phyloP scores from a whole-genome alignment of 1,140 invertebrate genomes.

The Drosophila sproati region DNA sequence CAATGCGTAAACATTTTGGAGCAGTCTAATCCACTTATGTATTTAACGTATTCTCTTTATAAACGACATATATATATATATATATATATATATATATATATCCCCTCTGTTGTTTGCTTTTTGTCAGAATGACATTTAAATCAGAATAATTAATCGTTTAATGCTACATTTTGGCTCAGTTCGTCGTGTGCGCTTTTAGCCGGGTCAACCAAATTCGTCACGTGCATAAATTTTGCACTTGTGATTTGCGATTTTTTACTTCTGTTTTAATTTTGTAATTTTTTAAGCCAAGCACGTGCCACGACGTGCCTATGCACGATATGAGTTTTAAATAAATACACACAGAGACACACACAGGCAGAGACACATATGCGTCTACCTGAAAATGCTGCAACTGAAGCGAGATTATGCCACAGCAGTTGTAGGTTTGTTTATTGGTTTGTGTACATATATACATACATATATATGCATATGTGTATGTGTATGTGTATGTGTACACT shows the following conservation, averaged over 20 bases:
- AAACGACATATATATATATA: neutral
- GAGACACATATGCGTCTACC: neutral
- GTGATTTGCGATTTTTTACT: slow-evolving; percentile 53
- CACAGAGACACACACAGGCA: neutral
- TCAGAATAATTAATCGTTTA: slow-evolving; percentile 82
- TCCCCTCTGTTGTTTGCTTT: slow-evolving; percentile 40
- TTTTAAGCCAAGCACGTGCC: slow-evolving; percentile 75
- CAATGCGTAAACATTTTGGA: neutral
- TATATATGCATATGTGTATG: neutral
- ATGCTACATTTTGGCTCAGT: slow-evolving; percentile 57
- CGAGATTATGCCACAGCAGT: slow-evolving; percentile 18
- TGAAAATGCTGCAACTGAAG: slow-evolving; percentile 18
- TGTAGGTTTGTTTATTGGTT: slow-evolving; percentile 17
- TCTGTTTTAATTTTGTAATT: slow-evolving; percentile 57
- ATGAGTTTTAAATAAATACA: slow-evolving; percentile 51
- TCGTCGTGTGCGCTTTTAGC: slow-evolving; percentile 21
- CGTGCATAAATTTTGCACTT: slow-evolving; percentile 72
- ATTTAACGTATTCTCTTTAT: neutral
- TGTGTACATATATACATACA: neutral
- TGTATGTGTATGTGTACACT: slow-evolving; percentile 3
- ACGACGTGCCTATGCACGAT: slow-evolving; percentile 58
- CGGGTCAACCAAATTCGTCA: slow-evolving; percentile 48
- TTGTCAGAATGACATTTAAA: slow-evolving; percentile 47
- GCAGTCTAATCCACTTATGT: slow-evolving; percentile 10
- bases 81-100: neutral